phyloP scores from a whole-genome alignment of 2,113 vertebrate genomes.

The Cyrtonyx montezumae region DNA sequence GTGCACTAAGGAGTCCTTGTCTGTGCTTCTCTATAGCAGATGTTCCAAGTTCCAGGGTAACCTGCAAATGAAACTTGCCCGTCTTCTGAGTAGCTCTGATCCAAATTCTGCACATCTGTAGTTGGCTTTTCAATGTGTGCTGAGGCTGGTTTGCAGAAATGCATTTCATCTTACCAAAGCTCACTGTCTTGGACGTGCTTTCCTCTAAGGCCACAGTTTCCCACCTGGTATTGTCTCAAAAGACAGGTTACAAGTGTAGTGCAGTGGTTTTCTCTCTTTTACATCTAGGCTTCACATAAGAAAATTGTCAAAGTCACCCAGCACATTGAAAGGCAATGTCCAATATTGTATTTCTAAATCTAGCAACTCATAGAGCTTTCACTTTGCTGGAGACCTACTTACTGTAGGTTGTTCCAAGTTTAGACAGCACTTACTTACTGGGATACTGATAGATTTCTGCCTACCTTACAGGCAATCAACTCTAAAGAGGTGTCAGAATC shows the following conservation, averaged over 20 bases:
- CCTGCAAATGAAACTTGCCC: background rate
- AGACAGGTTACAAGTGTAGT: background rate
- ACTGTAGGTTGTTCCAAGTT: fast-evolving
- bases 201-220: background rate
- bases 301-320: background rate
- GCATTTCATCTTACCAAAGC: fast-evolving
- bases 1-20: background rate
- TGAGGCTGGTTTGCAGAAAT: background rate
- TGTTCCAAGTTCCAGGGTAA: background rate
- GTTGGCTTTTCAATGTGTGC: background rate
- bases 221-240: background rate
- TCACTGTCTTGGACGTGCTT: background rate
- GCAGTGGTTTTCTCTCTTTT: background rate
- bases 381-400: background rate
- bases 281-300: background rate
- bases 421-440: background rate
- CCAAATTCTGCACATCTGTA: background rate
- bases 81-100: background rate
- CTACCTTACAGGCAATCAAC: background rate
- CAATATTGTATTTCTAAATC: background rate
- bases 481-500: background rate
- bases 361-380: background rate
- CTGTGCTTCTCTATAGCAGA: background rate
- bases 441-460: background rate
- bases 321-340: background rate